Conservation (phyloP, 2,888 invertebrate species). For the Clostera curtula region DNA sequence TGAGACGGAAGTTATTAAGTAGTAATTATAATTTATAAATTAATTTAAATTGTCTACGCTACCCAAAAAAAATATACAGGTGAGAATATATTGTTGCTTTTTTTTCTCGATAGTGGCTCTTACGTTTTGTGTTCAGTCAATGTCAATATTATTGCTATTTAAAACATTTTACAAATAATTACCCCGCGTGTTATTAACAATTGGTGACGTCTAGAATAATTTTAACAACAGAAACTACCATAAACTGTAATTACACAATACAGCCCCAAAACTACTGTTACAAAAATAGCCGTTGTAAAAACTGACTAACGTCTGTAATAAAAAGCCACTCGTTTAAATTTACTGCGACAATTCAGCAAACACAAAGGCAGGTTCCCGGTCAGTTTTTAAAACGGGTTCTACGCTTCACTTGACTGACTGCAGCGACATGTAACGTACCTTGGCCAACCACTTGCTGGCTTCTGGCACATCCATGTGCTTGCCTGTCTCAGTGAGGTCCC, state of each 20-base stretch:
- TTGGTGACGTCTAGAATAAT: not conserved
- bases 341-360: conserved; percentile 4
- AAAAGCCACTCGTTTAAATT: too few species aligned
- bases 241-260: not conserved
- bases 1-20: too few species aligned
- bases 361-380: conserved; percentile 22
- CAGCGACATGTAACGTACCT: conserved; percentile 70
- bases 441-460: conserved; percentile 86
- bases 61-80: too few species aligned
- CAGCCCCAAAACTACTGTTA: not conserved
- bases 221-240: not conserved
- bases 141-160: too few species aligned
- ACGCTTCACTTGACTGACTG: conserved; percentile 36
- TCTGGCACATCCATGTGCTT: conserved; percentile 85
- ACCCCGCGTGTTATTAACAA: too few species aligned
- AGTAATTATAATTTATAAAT: too few species aligned
- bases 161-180: too few species aligned
- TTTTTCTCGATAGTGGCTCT: too few species aligned
- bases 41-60: too few species aligned
- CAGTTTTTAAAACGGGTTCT: conserved; percentile 22
- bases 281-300: conserved; percentile 12
- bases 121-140: too few species aligned
- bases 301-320: too few species aligned
- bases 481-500: conserved; percentile 86
- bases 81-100: too few species aligned